Evolutionary conservation across 2,888 invertebrate genomes (phyloP).

Genomic region (Marronus borbonicus): DNA sequence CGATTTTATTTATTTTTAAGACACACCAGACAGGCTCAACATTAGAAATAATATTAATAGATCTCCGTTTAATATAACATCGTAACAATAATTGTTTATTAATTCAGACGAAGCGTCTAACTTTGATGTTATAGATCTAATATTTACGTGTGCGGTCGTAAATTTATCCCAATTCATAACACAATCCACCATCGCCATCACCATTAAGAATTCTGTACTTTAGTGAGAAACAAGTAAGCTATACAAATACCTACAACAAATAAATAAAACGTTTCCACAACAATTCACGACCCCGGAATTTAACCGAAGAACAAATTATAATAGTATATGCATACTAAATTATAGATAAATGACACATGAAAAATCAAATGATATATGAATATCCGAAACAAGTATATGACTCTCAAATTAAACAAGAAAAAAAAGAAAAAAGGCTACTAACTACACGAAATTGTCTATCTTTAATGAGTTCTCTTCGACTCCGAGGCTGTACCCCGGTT

Average conservation of each 20-base stretch:
- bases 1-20: no score
- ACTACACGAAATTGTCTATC: not conserved
- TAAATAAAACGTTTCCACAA: not conserved
- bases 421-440: not conserved
- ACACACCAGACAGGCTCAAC: not conserved
- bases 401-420: not conserved
- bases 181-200: conserved; percentile 4
- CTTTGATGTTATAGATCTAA: not conserved
- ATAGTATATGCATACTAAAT: not conserved
- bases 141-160: not conserved
- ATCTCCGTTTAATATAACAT: not conserved
- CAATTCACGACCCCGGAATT: no score
- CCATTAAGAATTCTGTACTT: no score
- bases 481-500: not conserved
- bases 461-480: not conserved
- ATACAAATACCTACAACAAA: no score
- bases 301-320: not conserved
- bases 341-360: not conserved
- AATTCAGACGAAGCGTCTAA: conserved; percentile 11
- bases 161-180: not conserved
- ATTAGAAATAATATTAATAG: not conserved
- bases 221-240: no score
- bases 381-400: not conserved
- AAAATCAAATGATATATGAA: not conserved
- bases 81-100: not conserved